These are phyloP conservation scores for Metaphire vulgaris DNA, from an alignment of 1,140 invertebrate species.

Conservation along the genomic window DNA sequence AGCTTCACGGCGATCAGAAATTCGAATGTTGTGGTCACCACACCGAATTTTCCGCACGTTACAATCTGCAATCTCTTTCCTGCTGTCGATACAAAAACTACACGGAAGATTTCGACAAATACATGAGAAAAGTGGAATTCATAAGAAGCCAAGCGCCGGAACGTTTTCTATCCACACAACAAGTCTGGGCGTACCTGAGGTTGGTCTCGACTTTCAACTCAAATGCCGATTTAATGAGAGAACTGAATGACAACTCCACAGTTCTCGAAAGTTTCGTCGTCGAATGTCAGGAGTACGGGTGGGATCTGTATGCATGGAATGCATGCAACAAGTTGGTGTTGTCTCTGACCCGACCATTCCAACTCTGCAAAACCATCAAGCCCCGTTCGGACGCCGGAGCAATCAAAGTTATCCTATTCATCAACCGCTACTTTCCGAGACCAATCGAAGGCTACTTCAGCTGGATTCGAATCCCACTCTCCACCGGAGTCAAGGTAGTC, in stretches of 20 bases:
- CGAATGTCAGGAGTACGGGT: background rate
- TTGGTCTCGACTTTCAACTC: background rate
- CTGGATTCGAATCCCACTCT: too few relatives aligned
- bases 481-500: too few relatives aligned
- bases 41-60: background rate
- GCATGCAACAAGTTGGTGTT: too few relatives aligned
- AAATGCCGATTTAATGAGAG: background rate
- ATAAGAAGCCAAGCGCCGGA: background rate
- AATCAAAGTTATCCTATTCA: too few relatives aligned
- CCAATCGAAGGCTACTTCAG: too few relatives aligned
- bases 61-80: background rate
- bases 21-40: background rate
- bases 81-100: background rate
- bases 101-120: background rate
- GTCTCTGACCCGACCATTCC: too few relatives aligned
- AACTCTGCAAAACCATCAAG: too few relatives aligned
- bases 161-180: background rate
- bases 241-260: background rate
- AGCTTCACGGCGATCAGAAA: background rate
- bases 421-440: too few relatives aligned
- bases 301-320: background rate
- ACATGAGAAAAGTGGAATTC: background rate
- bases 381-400: too few relatives aligned
- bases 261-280: background rate
- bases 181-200: background rate